A percentile compares a stretch with the other conserved stretches of the same genome.
Conservation (phyloP, 1,140 invertebrate genomes). For the Tigriopus japonicus region DNA sequence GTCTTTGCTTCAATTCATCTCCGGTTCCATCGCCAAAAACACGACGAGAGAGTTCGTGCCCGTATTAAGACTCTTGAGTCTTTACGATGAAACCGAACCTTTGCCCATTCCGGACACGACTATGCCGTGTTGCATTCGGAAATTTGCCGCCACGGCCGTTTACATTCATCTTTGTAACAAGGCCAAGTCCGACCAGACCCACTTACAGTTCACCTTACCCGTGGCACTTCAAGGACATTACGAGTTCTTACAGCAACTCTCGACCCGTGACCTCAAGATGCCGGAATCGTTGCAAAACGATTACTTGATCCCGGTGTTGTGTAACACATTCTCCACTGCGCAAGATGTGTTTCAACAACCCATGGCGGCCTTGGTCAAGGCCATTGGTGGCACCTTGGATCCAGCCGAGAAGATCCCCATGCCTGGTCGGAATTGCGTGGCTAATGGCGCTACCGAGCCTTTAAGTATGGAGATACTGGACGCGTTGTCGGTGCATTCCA, state of each 20-base stretch:
- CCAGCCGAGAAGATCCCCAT: slow-evolving; percentile 34
- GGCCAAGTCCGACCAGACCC: background rate
- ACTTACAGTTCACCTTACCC: background rate
- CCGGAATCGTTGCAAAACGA: slow-evolving; percentile 30
- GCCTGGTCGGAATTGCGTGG: slow-evolving; percentile 30
- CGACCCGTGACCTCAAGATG: background rate
- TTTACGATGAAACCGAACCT: slow-evolving; percentile 79
- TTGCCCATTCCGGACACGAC: slow-evolving; percentile 70
- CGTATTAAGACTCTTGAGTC: slow-evolving; percentile 26
- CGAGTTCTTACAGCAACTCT: background rate
- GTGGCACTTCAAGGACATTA: background rate
- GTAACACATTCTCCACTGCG: slow-evolving; percentile 76
- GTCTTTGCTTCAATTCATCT: slow-evolving; percentile 90
- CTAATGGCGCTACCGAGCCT: slow-evolving; percentile 50
- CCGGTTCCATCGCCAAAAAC: slow-evolving; percentile 86
- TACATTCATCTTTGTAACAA: slow-evolving; percentile 70
- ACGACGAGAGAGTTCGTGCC: slow-evolving; percentile 31
- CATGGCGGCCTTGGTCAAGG: slow-evolving; percentile 71
- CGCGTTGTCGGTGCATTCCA: slow-evolving; percentile 85
- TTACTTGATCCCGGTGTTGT: slow-evolving; percentile 71
- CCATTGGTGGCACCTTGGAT: slow-evolving; percentile 47
- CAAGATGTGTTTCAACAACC: slow-evolving; percentile 39
- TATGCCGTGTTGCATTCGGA: slow-evolving; percentile 60
- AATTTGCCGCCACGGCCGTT: slow-evolving; percentile 82
- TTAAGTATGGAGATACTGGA: slow-evolving; percentile 79